Percentiles rank a stretch among this genome's conserved stretches.
phyloP scores from a whole-genome alignment of 1,140 invertebrate species.

The Planococcus citri region DNA sequence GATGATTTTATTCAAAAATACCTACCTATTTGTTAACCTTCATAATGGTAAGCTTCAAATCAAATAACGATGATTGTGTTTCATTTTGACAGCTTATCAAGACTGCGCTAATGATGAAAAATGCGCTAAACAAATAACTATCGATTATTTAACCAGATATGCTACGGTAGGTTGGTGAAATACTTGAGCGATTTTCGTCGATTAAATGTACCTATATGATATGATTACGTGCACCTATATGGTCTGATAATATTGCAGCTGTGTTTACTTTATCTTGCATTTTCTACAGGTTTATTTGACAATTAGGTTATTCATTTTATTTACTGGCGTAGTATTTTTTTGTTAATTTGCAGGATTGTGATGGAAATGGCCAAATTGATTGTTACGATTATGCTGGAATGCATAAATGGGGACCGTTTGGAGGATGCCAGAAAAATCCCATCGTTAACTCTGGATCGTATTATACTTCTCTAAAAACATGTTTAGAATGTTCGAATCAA shows the following conservation, averaged over 20 bases:
- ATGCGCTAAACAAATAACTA: conserved; percentile 58
- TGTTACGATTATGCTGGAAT: conserved; percentile 72
- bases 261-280: too few species aligned
- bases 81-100: conserved; percentile 28
- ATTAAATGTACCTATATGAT: not conserved
- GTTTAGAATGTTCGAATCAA: too few species aligned
- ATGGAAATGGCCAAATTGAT: conserved; percentile 56
- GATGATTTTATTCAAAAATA: too few species aligned
- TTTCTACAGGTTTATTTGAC: too few species aligned
- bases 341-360: conserved; percentile 55
- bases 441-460: not conserved
- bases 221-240: too few species aligned
- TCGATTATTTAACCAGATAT: conserved; percentile 67
- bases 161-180: conserved; percentile 43
- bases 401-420: conserved; percentile 62
- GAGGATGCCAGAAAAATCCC: conserved; percentile 38
- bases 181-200: not conserved
- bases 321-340: too few species aligned
- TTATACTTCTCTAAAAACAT: too few species aligned
- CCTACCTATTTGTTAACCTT: too few species aligned
- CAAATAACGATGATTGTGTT: too few species aligned
- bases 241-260: too few species aligned
- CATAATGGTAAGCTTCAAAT: too few species aligned
- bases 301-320: too few species aligned
- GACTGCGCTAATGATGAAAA: conserved; percentile 55